phyloP scores from a whole-genome alignment of 1,140 invertebrate genomes.

The Amphibalanus amphitrite region DNA sequence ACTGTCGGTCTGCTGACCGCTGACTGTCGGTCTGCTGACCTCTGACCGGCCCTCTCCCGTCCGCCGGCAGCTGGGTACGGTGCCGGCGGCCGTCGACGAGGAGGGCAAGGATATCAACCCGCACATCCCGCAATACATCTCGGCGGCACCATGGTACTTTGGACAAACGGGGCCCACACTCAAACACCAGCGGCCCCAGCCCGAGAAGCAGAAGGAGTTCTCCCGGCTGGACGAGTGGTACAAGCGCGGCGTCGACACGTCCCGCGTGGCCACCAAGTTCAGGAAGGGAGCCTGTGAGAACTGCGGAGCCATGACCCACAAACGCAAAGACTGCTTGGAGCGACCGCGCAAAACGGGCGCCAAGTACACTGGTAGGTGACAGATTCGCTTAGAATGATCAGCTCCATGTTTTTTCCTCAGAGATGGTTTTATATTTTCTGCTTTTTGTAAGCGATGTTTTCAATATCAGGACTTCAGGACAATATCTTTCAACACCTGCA shows the following conservation, averaged over 20 bases:
- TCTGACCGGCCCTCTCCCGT: no score
- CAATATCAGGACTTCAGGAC: no score
- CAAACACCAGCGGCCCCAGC: conserved; percentile 93
- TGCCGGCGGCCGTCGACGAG: conserved; percentile 95
- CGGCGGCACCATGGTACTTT: conserved; percentile 97
- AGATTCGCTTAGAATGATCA: no score
- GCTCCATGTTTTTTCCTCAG: no score
- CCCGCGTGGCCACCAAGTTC: conserved; percentile 49
- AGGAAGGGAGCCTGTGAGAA: conserved; percentile 96
- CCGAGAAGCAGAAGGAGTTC: conserved; percentile 54
- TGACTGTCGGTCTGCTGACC: no score
- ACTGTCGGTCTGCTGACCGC: no score
- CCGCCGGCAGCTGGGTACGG: conserved; percentile 63
- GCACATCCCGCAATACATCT: conserved; percentile 99
- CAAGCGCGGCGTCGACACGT: conserved; percentile 60
- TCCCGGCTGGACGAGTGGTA: conserved; percentile 60
- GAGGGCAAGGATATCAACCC: conserved; percentile 98
- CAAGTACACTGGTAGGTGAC: conserved; percentile 51
- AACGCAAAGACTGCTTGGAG: conserved; percentile 93
- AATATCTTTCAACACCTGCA: no score
- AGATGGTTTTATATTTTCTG: no score
- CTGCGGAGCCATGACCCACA: conserved; percentile 93
- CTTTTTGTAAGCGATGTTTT: no score
- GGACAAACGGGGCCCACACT: conserved; percentile 81
- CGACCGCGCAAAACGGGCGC: conserved; percentile 80